Evolutionary conservation across 2,888 invertebrate species (phyloP).

Genomic region (Andrena flavipes): DNA sequence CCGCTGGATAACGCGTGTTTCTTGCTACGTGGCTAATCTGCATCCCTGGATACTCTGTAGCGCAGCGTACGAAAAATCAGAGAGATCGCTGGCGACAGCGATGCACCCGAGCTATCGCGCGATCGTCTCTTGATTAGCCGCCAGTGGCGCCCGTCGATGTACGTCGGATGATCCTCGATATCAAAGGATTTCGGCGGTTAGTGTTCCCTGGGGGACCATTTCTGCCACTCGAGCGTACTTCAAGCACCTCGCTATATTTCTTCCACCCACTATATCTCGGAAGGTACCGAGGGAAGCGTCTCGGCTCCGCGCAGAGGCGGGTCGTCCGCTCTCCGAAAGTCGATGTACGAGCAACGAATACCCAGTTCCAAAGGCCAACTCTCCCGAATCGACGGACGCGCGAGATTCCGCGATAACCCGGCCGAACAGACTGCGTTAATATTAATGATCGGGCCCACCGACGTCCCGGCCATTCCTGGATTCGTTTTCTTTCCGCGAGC

Average conservation of each 20-base stretch:
- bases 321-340: background rate
- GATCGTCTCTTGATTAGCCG: too few relatives aligned
- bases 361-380: background rate
- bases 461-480: slow-evolving; percentile 43
- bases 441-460: slow-evolving; percentile 41
- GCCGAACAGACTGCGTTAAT: slow-evolving; percentile 43
- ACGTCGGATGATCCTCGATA: too few relatives aligned
- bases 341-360: background rate
- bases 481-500: slow-evolving; percentile 50
- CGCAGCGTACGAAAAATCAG: background rate
- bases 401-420: slow-evolving; percentile 45
- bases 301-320: background rate
- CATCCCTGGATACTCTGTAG: slow-evolving; percentile 7
- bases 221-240: too few relatives aligned
- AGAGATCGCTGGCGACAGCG: background rate
- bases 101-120: background rate
- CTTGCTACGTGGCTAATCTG: slow-evolving; percentile 41
- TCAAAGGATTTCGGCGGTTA: too few relatives aligned
- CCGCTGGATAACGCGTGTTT: slow-evolving; percentile 16
- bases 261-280: background rate
- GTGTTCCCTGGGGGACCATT: too few relatives aligned
- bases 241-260: too few relatives aligned
- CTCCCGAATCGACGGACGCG: slow-evolving; percentile 47
- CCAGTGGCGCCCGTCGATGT: too few relatives aligned
- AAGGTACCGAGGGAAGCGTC: background rate